These are phyloP conservation scores for Entelurus aequoreus DNA, from an alignment of 2,113 vertebrate species.

Conservation along the genomic window DNA sequence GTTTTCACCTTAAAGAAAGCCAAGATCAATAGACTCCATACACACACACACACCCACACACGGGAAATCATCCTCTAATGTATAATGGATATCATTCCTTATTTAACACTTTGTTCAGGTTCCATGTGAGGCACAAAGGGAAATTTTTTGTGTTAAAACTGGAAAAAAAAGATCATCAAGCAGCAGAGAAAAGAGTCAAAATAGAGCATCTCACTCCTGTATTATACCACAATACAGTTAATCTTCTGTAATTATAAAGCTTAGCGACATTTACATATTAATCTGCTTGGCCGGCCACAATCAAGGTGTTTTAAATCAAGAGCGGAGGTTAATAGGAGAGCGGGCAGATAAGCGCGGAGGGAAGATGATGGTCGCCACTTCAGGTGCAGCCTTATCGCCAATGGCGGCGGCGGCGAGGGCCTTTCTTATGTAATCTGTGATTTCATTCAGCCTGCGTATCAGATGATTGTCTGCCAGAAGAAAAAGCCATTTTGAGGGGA, in stretches of 20 bases:
- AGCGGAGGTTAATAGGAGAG: conserved; percentile 49
- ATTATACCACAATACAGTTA: conserved; percentile 52
- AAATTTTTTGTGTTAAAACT: conserved; percentile 55
- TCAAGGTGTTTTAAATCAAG: conserved; percentile 65
- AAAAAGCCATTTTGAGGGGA: conserved; percentile 79
- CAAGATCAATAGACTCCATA: conserved; percentile 65
- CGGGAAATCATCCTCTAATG: conserved; percentile 73
- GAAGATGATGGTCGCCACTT: conserved; percentile 58
- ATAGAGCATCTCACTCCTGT: conserved; percentile 39
- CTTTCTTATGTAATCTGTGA: conserved; percentile 79
- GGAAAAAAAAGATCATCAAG: conserved; percentile 17
- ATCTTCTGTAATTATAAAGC: conserved; percentile 72
- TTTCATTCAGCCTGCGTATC: conserved; percentile 74
- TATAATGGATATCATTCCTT: conserved; percentile 73
- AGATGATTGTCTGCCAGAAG: conserved; percentile 83
- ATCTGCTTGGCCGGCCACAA: conserved; percentile 56
- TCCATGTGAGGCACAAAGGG: conserved; percentile 41
- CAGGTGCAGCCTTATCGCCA: conserved; percentile 71
- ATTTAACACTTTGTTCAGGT: conserved; percentile 68
- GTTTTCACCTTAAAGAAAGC: conserved; percentile 73
- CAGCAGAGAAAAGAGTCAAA: conserved; percentile 9
- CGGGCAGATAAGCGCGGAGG: conserved; percentile 51
- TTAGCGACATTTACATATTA: conserved; percentile 73
- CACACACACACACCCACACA: conserved; percentile 69
- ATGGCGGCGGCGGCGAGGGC: conserved; percentile 54